These are phyloP conservation scores for Illadopsis cleaveri DNA, from an alignment of 2,113 vertebrate genomes.

Conservation along the genomic window DNA sequence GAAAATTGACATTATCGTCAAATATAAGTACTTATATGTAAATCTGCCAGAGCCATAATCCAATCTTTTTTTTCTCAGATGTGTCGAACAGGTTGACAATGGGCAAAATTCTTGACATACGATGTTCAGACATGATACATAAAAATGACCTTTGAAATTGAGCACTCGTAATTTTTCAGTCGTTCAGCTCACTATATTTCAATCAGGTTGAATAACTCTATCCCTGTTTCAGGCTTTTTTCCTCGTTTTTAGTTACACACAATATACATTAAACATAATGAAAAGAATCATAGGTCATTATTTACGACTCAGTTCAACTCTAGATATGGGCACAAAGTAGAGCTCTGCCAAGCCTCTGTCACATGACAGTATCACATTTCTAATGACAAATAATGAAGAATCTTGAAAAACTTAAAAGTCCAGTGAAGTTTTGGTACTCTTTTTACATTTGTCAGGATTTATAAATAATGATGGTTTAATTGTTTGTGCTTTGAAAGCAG, in stretches of 20 bases:
- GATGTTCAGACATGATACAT: neutral
- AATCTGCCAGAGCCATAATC: neutral
- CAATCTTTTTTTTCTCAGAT: neutral
- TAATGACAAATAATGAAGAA: neutral
- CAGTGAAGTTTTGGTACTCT: neutral
- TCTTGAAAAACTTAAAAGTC: neutral
- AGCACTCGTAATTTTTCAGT: neutral
- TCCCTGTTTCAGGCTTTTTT: neutral
- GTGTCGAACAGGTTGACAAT: neutral
- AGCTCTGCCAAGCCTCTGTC: neutral
- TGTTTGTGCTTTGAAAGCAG: neutral
- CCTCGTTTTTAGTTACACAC: neutral
- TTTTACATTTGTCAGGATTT: neutral
- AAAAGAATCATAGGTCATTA: neutral
- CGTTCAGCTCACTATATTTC: neutral
- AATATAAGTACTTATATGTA: neutral
- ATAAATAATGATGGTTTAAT: neutral
- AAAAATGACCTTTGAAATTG: neutral
- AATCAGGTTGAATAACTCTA: neutral
- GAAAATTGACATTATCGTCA: neutral
- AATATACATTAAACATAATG: neutral
- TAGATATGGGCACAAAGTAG: neutral
- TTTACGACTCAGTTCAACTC: neutral
- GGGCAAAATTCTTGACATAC: neutral
- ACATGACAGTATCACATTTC: neutral